These are phyloP conservation scores for Arrhopalites spinosus DNA, from an alignment of 2,888 invertebrate species.

Conservation along the genomic window DNA sequence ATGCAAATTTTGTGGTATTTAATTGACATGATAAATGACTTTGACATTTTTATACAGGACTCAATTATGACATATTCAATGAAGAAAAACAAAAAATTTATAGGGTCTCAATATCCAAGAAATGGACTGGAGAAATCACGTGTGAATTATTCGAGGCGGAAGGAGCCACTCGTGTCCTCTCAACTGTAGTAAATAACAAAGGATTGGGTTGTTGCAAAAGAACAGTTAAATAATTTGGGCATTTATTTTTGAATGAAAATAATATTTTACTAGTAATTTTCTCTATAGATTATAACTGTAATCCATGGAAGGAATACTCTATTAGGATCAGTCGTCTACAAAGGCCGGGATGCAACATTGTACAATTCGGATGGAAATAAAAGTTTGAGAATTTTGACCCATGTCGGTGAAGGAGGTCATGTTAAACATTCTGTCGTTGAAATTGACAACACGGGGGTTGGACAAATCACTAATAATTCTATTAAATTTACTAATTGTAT, in stretches of 20 bases:
- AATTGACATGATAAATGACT: background rate
- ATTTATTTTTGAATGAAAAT: background rate
- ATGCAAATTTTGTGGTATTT: background rate
- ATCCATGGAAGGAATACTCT: background rate
- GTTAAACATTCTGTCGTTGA: slow-evolving; percentile 16
- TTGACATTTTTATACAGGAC: background rate
- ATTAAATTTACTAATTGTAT: slow-evolving; percentile 16
- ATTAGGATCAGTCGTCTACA: slow-evolving; percentile 1
- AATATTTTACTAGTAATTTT: background rate
- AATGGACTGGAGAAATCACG: background rate
- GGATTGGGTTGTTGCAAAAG: background rate
- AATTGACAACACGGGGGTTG: slow-evolving; percentile 19
- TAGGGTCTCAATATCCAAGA: background rate
- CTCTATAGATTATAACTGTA: slow-evolving; percentile 3
- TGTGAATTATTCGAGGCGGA: background rate
- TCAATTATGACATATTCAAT: background rate
- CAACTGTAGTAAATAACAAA: background rate
- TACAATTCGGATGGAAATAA: background rate
- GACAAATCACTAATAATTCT: background rate
- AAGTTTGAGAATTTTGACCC: slow-evolving; percentile 11
- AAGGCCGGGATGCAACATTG: background rate
- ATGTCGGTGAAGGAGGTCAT: background rate
- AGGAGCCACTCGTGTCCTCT: background rate
- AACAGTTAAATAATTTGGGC: background rate
- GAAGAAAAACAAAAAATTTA: background rate